These are phyloP conservation scores for Watsonalla cultraria DNA, from an alignment of 2,888 invertebrate species.

Conservation along the genomic window DNA sequence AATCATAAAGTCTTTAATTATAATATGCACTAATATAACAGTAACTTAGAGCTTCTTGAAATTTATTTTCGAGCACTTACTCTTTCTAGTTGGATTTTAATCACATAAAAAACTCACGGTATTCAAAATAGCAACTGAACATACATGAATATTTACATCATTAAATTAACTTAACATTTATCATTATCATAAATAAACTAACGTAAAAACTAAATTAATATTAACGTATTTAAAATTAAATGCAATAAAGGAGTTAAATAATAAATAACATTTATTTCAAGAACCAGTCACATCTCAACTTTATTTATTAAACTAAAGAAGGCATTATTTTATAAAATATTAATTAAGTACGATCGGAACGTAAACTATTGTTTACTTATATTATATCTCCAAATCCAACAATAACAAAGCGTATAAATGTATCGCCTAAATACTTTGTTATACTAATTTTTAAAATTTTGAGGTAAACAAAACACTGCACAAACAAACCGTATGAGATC, in stretches of 20 bases:
- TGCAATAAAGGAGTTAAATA: slow-evolving; percentile 49
- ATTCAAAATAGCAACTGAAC: slow-evolving; percentile 2
- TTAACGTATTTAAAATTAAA: slow-evolving; percentile 20
- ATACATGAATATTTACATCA: slow-evolving; percentile 18
- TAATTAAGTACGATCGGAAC: slow-evolving; percentile 33
- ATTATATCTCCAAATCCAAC: slow-evolving; percentile 37
- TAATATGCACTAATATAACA: background rate
- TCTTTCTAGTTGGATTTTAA: too few relatives aligned
- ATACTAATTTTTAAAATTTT: slow-evolving; percentile 67
- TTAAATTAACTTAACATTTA: slow-evolving; percentile 34
- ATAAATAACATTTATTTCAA: slow-evolving; percentile 69
- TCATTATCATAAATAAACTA: slow-evolving; percentile 37
- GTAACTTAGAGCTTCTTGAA: background rate
- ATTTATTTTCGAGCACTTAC: too few relatives aligned
- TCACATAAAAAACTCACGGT: too few relatives aligned
- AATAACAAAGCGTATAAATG: slow-evolving; percentile 41
- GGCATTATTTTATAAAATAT: slow-evolving; percentile 21
- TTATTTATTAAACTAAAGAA: slow-evolving; percentile 21
- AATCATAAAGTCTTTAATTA: background rate
- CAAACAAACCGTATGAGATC: slow-evolving; percentile 78
- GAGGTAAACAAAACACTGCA: slow-evolving; percentile 78
- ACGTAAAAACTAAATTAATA: slow-evolving; percentile 23
- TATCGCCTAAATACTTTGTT: slow-evolving; percentile 45
- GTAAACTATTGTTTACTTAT: slow-evolving; percentile 31
- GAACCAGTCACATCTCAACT: slow-evolving; percentile 56